Conservation (phyloP, 2,797 vertebrate species). For the Uromys caudimaculatus region DNA sequence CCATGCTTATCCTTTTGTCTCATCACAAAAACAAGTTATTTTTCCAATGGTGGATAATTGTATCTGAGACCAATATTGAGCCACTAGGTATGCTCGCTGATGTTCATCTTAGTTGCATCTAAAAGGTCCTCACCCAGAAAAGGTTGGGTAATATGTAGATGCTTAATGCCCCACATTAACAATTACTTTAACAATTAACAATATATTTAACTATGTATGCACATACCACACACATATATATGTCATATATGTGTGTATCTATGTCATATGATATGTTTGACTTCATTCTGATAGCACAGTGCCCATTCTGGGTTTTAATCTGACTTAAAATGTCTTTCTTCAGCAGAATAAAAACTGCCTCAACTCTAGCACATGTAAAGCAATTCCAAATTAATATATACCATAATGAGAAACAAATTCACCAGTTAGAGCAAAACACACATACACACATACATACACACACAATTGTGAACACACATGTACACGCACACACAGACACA, state of each 20-base stretch:
- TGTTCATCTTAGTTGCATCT: neutral
- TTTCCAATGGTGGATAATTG: neutral
- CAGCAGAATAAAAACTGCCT: neutral
- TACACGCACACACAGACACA: neutral
- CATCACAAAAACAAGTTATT: neutral
- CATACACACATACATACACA: neutral
- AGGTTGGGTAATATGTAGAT: neutral
- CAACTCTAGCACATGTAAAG: neutral
- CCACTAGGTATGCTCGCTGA: accelerated
- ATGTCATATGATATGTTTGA: neutral
- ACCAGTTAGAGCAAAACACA: neutral
- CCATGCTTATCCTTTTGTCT: neutral
- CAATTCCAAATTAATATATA: neutral
- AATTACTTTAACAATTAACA: neutral
- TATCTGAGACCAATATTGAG: neutral
- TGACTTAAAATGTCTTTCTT: neutral
- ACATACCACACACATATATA: neutral
- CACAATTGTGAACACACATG: neutral
- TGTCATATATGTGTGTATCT: too few species aligned
- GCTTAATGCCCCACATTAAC: neutral
- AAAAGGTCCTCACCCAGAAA: neutral
- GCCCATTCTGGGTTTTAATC: neutral
- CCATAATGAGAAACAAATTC: neutral
- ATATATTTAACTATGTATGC: neutral
- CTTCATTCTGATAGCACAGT: neutral